Evolutionary conservation across 2,797 vertebrate species (phyloP), one percentile per base, ranked within the genome.

Genomic region (Champsocephalus gunnari): DNA sequence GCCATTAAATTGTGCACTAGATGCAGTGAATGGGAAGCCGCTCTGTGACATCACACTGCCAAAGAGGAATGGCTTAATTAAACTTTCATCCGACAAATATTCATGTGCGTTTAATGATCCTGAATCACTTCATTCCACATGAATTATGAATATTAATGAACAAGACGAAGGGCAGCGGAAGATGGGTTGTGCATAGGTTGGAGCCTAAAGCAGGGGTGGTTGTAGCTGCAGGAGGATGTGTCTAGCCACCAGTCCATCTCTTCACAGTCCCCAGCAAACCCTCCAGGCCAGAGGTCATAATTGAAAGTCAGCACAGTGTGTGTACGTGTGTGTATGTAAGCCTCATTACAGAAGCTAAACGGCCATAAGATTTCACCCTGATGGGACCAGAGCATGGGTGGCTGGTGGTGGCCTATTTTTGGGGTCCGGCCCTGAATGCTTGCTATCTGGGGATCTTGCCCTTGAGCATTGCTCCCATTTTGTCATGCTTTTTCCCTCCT

Each of bases 61-160:
- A 77, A 80, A 90, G 92, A 90, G 76, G 62, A 80, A 87, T 79
- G 75, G 85, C 75, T 82, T 84, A 74, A 92, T 93, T 93, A 89
- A 92, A 90, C 76, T 92, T 93, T 91, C 77, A 92, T 93, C 78
- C 14, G 54, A 87, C 91, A 92, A 93, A 93, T 91, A 92, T 92
- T 92, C 88, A 89, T 91, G 83, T 80, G 79, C 64, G 67, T 93
- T 93, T 93, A 93, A 94, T 94, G 88, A 92, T 91, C 86, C 78
- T 5, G 68, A 88, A 92, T 92, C 80, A 87, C 88, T 91, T 92
- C 56, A 91, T 93, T 94, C 88, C 80, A 61, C 83, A 86, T 92
- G 88, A 92, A 90, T 93, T 92, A 93, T 92, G 83, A 90, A 93
- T 92, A 90, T 90, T 88, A 90, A 92, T 89, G 90, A 91, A 73